Evolutionary conservation across 2,113 vertebrate species (phyloP).

Genomic region (Leptobrachium ailaonicum): DNA sequence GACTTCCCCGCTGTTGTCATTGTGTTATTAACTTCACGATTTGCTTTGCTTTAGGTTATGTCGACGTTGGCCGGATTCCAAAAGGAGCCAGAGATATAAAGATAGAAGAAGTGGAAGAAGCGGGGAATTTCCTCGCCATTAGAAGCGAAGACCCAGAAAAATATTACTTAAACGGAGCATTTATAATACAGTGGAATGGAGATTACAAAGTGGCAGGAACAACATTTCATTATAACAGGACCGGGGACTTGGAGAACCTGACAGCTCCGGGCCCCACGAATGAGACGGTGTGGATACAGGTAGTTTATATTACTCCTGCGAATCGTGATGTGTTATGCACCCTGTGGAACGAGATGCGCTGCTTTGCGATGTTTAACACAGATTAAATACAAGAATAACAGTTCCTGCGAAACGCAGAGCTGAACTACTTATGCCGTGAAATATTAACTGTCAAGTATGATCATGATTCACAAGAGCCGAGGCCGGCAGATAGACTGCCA

Average conservation of each 20-base stretch:
- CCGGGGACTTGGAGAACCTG: conserved; percentile 89
- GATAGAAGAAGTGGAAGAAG: conserved; percentile 83
- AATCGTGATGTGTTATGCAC: neutral
- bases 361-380: neutral
- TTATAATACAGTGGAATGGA: conserved; percentile 97
- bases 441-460: neutral
- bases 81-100: conserved; percentile 90
- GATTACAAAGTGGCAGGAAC: conserved; percentile 90
- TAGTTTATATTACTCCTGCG: conserved; percentile 54
- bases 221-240: conserved; percentile 85
- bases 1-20: neutral
- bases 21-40: neutral
- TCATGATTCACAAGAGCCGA: neutral
- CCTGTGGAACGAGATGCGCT: neutral
- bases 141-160: conserved; percentile 79
- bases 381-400: neutral
- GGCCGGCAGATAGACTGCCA: neutral
- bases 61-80: conserved; percentile 91
- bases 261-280: conserved; percentile 88
- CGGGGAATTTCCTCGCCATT: conserved; percentile 92
- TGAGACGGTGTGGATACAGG: conserved; percentile 90
- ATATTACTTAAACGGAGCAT: conserved; percentile 93
- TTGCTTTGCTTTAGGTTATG: conserved; percentile 75
- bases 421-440: neutral
- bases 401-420: neutral